These are phyloP conservation scores for Forbesichthys agassizii DNA, from an alignment of 2,113 vertebrate species.

Conservation along the genomic window DNA sequence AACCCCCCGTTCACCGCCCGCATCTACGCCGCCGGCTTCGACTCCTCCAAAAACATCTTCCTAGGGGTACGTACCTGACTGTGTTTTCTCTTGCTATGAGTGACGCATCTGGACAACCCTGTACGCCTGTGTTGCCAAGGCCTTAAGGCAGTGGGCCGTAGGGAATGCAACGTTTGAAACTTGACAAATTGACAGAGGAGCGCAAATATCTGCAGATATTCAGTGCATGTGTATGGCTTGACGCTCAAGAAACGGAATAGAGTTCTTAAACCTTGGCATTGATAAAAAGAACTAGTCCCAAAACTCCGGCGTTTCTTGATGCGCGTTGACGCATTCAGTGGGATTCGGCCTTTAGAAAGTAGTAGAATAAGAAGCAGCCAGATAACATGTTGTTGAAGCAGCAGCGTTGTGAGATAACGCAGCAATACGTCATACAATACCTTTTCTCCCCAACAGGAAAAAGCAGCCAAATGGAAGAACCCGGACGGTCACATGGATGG, in stretches of 20 bases:
- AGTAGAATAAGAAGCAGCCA: background rate
- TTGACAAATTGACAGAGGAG: too few relatives aligned
- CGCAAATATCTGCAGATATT: too few relatives aligned
- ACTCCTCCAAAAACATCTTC: conserved; percentile 99
- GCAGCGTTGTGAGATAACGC: background rate
- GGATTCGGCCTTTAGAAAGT: too few relatives aligned
- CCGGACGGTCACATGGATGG: conserved; percentile 98
- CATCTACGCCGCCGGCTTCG: conserved; percentile 96
- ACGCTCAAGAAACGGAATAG: too few relatives aligned
- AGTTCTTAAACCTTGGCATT: too few relatives aligned
- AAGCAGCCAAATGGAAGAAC: conserved; percentile 99
- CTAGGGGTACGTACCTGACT: conserved; percentile 85
- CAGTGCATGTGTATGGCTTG: too few relatives aligned
- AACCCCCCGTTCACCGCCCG: conserved; percentile 88
- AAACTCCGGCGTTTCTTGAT: too few relatives aligned
- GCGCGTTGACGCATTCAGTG: too few relatives aligned
- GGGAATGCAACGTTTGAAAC: too few relatives aligned
- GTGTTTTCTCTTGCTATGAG: background rate
- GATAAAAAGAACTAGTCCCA: too few relatives aligned
- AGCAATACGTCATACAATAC: conserved; percentile 1
- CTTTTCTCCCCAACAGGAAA: conserved; percentile 81
- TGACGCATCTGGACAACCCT: background rate
- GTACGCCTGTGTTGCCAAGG: background rate
- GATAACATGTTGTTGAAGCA: background rate
- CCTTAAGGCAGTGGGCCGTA: background rate